Base-by-base conservation (phyloP, 1,140 invertebrate species). In the Microplitis demolitor region DNA sequence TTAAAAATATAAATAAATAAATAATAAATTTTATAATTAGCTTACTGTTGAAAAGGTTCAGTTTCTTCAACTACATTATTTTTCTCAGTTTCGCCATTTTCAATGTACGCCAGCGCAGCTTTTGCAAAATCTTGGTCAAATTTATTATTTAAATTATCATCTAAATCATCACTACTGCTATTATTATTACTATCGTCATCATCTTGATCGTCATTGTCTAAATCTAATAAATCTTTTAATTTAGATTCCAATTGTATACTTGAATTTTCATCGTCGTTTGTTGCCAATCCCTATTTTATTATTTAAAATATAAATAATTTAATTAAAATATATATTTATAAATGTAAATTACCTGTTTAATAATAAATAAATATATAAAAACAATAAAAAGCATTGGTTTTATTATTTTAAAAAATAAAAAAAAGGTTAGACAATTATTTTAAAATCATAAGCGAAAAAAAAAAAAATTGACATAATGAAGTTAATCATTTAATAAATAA, bases 151-250 rank as follows among this genome's bases (percentile, higher is more conserved):
- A 45, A 45, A 9, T 45, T 45, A 45, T 61, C 35, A 13, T 64
- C 13, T 24, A 24, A 24, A 24, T 24, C 24, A 24, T 24, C 24
- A 24, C 24, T 24, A 24, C 24, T 24, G 24, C 24, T 24, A 24
- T 24, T 24, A 24, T 34, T n/a, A 39, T 9, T 45, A n/a, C 9
- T 9, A 61, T 31, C 14, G 8, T 31, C 11, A 34, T 62, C 31
- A 39, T 54, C 39, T 9, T 62, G 50, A 13, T 50, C 37, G 13
- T 4, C 33, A 37, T 66, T 31, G 13, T 66, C 53, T 5, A 72
- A 24, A 37, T 75, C 70, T 39, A 75, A 16, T 58, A 75, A 66
- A 16, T 73, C 45, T n/a, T 62, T 67, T 1, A 72, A 34, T 31
- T 66, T 72, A 4, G 74, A 54, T n/a, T 72, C 67, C 24, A 75